Percentiles rank a stretch among this genome's conserved stretches.
Conservation (phyloP, 2,113 vertebrate genomes). For the Burhinus bistriatus region DNA sequence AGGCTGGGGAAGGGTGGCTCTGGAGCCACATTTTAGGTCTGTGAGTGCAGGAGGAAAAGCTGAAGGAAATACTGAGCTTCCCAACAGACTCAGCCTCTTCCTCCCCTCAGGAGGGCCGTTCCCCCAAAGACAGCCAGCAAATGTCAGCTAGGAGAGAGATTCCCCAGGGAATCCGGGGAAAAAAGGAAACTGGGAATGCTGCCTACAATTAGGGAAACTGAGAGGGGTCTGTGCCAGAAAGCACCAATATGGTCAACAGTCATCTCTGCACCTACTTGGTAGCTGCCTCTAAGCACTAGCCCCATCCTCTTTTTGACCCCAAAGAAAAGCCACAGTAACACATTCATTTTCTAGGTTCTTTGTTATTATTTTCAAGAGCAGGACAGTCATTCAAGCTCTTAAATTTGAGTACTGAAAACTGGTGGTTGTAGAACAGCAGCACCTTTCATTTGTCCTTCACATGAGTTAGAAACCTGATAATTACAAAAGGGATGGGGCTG, state of each 20-base stretch:
- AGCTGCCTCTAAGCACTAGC: constrained; percentile 18
- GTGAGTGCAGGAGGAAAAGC: not conserved
- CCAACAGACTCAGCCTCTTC: not conserved
- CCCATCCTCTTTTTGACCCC: not conserved
- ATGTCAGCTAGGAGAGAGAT: not conserved
- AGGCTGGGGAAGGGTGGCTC: not conserved
- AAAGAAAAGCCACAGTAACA: constrained; percentile 21
- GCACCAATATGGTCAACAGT: not conserved
- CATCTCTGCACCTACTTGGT: not conserved
- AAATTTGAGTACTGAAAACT: constrained; percentile 40
- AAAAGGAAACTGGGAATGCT: not conserved
- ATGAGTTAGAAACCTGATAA: constrained; percentile 50
- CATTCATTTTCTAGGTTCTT: constrained; percentile 40
- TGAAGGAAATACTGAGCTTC: not conserved
- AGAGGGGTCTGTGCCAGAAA: not conserved
- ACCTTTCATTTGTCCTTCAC: constrained; percentile 61
- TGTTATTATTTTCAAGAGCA: constrained; percentile 50
- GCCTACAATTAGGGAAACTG: not conserved
- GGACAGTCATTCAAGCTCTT: constrained; percentile 5
- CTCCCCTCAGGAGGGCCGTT: not conserved
- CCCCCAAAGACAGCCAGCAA: not conserved
- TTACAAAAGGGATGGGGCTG: constrained; percentile 45
- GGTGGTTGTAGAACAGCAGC: constrained; percentile 45
- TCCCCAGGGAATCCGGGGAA: not conserved
- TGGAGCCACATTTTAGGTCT: not conserved